Percentiles rank a stretch among this genome's conserved stretches.
These are phyloP conservation scores for Battus philenor DNA, from an alignment of 1,140 invertebrate species.

Conservation along the genomic window DNA sequence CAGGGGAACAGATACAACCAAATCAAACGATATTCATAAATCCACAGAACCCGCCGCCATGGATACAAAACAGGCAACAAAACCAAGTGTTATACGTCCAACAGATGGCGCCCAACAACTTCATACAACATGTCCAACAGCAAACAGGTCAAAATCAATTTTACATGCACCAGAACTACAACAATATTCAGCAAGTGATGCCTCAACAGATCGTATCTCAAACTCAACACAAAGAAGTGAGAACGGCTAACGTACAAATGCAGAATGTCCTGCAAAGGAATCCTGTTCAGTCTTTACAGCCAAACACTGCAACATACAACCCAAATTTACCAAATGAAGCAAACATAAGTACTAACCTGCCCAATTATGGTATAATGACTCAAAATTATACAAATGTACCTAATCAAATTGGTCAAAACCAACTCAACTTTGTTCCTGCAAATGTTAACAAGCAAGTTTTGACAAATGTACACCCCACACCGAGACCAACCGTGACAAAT, in stretches of 20 bases:
- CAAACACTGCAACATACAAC: neutral
- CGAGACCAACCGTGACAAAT: neutral
- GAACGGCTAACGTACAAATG: slow-evolving; percentile 36
- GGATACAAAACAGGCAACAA: slow-evolving; percentile 54
- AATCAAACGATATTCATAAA: slow-evolving; percentile 60
- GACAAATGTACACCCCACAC: slow-evolving; percentile 15
- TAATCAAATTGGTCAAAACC: slow-evolving; percentile 18
- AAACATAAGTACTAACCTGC: slow-evolving; percentile 19
- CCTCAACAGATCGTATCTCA: slow-evolving; percentile 6
- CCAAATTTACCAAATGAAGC: neutral
- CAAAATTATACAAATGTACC: slow-evolving; percentile 10
- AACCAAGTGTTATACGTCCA: slow-evolving; percentile 61
- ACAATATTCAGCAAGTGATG: slow-evolving; percentile 49
- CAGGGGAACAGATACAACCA: slow-evolving; percentile 60
- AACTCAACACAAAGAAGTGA: slow-evolving; percentile 40
- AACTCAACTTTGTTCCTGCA: slow-evolving; percentile 5
- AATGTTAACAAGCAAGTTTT: slow-evolving; percentile 17
- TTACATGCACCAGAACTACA: slow-evolving; percentile 51
- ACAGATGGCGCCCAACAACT: slow-evolving; percentile 42
- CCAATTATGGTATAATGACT: slow-evolving; percentile 4
- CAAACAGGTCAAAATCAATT: slow-evolving; percentile 52
- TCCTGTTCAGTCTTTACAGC: neutral
- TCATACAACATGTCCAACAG: slow-evolving; percentile 37
- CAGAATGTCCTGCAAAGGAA: slow-evolving; percentile 27
- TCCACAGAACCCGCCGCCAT: slow-evolving; percentile 60